phyloP scores from a whole-genome alignment of 2,113 vertebrate genomes.

The Budorcas taxicolor region DNA sequence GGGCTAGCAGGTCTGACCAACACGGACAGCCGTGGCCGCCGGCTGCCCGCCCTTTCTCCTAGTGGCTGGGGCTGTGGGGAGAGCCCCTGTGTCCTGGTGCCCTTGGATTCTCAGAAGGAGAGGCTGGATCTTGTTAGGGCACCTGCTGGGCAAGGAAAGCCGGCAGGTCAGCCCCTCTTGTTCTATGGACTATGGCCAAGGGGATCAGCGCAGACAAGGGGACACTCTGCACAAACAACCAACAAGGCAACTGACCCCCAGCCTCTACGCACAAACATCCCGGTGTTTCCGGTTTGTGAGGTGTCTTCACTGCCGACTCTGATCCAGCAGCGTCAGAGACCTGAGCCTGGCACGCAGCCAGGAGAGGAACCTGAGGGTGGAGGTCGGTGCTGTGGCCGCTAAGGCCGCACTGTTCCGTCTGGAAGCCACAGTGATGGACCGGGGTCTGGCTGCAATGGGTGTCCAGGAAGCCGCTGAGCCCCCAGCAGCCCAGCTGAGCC shows the following conservation, averaged over 20 bases:
- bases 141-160: not conserved
- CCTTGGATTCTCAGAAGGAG: not conserved
- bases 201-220: too few species aligned
- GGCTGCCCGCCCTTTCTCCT: not conserved
- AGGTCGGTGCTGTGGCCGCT: not conserved
- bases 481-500: not conserved
- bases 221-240: fast-evolving
- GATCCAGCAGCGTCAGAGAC: not conserved
- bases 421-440: not conserved
- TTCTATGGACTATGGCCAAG: too few species aligned
- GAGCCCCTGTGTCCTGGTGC: fast-evolving
- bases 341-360: fast-evolving
- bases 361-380: fast-evolving
- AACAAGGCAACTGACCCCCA: fast-evolving
- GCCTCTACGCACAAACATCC: fast-evolving
- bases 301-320: not conserved
- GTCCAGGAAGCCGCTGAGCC: fast-evolving
- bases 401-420: fast-evolving
- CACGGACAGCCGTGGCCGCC: not conserved
- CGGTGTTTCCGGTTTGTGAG: fast-evolving
- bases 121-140: fast-evolving
- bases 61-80: fast-evolving
- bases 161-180: not conserved
- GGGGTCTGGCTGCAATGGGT: fast-evolving
- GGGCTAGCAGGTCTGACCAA: not conserved